Evolutionary conservation across 2,888 invertebrate genomes (phyloP).

Genomic region (Parascotia fuliginaria): DNA sequence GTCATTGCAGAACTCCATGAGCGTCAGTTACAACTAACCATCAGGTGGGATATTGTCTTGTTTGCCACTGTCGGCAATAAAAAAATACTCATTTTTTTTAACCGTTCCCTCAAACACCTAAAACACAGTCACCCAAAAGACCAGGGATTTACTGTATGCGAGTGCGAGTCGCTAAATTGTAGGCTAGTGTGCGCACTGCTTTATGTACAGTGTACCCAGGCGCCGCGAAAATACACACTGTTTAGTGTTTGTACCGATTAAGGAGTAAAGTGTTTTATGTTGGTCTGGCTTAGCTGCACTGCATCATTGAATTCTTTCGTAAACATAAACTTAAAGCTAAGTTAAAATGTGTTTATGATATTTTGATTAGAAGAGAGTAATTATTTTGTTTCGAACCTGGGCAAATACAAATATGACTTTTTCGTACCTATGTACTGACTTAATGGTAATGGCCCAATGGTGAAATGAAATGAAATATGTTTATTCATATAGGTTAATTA

Average conservation of each 20-base stretch:
- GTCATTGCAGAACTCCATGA: too few relatives aligned
- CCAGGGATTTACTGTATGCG: constrained; percentile 40
- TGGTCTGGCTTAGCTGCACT: background rate
- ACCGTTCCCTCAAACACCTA: background rate
- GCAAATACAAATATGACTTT: too few relatives aligned
- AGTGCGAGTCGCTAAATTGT: constrained; percentile 43
- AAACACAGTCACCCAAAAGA: constrained; percentile 10
- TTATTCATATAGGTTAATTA: too few relatives aligned
- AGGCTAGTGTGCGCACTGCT: constrained; percentile 34
- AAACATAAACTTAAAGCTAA: background rate
- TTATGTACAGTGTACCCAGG: constrained; percentile 24
- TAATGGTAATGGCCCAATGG: too few relatives aligned
- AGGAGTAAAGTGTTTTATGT: background rate
- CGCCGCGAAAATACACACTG: constrained; percentile 17
- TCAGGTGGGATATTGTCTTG: too few relatives aligned
- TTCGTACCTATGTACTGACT: too few relatives aligned
- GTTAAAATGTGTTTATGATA: too few relatives aligned
- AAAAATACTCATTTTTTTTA: background rate
- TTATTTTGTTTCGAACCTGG: too few relatives aligned
- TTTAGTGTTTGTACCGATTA: background rate
- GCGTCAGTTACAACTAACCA: too few relatives aligned
- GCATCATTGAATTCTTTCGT: background rate
- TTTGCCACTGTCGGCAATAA: too few relatives aligned
- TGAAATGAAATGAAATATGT: too few relatives aligned
- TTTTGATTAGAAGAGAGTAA: too few relatives aligned